Evolutionary conservation across 2,888 invertebrate genomes (phyloP), one percentile per base, ranked within the genome.

Genomic region (Chromoteleia sp.): DNA sequence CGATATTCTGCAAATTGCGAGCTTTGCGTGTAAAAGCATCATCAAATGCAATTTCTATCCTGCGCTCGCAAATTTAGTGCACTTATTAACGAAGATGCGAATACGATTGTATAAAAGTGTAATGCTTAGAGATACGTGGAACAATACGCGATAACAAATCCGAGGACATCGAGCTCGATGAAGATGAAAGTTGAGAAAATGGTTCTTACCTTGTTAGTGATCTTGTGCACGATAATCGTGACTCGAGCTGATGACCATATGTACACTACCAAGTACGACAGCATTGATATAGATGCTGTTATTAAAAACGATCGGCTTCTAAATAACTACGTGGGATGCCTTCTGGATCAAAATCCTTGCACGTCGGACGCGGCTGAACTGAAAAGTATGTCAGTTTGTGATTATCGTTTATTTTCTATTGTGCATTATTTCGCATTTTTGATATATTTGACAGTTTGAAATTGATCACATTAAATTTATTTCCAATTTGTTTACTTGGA

Each of bases 261-360:
- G 84, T 96, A 96, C 87, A 94, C 95, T 0, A 93, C 93, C 70
- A 95, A 95, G 87, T 96, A 94, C 87, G 96, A 96, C 89, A 94
- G 94, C 87, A 91, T 96, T 29, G 93, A 96, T 89, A 82, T 96
- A 61, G 93, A 96, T 36, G 94, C 94, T 85, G 94, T 96, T 71
- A 89, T 96, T 43, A 90, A 87, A 6, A 96, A 94, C 90, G 94
- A 95, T 33, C 92, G 95, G 33, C 92, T 96, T n/a, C 88, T 96
- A 0, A 92, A 92, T 29, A 94, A 93, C 43, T 95, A 96, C 87
- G 92, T 94, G 48, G 93, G 94, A 73, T 96, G 96, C 86, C 87
- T 96, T 39, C 90, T 96, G 85, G 94, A 93, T 2, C 92, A 92
- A 80, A 95, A 94, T 25, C 93, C 94, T 54, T 96, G 96, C 89